A percentile compares a stretch with the other conserved stretches of the same genome.
Evolutionary conservation across 2,797 vertebrate species (phyloP).

Genomic region (Netta rufina): DNA sequence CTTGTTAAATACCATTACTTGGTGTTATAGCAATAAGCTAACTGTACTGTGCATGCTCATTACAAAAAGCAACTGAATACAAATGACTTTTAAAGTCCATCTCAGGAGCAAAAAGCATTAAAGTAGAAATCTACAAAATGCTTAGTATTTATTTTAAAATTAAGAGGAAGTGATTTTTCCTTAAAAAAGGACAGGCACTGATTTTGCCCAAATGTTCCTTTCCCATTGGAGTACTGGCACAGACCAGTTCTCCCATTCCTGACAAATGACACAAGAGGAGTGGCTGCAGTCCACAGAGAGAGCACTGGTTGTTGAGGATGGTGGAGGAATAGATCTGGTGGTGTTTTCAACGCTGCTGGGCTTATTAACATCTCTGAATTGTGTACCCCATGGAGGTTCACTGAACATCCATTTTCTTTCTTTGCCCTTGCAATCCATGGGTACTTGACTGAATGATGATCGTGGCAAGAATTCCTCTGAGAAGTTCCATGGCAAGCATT

Average conservation of each 20-base stretch:
- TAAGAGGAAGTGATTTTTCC: not conserved
- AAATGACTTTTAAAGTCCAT: not conserved
- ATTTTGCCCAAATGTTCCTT: not conserved
- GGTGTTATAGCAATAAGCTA: not conserved
- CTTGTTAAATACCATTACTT: not conserved
- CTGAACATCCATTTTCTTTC: not conserved
- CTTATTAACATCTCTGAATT: conserved; percentile 7
- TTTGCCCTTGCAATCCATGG: not conserved
- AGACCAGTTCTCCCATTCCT: not conserved
- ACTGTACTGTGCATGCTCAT: not conserved
- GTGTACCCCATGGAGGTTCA: not conserved
- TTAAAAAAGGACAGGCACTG: not conserved
- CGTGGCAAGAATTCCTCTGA: not conserved
- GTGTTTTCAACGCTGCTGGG: not conserved
- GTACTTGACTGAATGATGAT: not conserved
- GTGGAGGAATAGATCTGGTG: not conserved
- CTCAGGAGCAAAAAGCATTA: not conserved
- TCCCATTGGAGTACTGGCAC: not conserved
- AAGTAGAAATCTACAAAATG: not conserved
- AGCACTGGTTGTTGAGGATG: not conserved
- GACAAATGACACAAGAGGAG: not conserved
- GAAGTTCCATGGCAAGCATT: not conserved
- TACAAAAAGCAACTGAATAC: not conserved
- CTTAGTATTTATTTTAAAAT: not conserved
- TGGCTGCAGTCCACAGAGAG: not conserved